Evolutionary conservation across 2,113 vertebrate species (phyloP).

Genomic region (Daboia siamensis): DNA sequence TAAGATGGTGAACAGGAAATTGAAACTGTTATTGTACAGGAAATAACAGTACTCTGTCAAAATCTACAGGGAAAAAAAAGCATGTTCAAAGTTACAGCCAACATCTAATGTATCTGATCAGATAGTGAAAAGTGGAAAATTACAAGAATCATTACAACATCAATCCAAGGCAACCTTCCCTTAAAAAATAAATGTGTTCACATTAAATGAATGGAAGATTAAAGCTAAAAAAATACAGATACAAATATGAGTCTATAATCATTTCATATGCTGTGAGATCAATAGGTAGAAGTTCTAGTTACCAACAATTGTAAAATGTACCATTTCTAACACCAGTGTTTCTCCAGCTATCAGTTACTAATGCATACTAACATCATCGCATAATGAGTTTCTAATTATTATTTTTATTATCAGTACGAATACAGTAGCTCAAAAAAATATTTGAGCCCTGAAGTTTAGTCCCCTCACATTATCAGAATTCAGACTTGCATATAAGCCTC

Average conservation of each 20-base stretch:
- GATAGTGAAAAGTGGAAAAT: conserved; percentile 62
- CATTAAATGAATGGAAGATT: conserved; percentile 32
- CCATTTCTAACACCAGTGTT: background rate
- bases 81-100: conserved; percentile 81
- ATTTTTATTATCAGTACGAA: background rate
- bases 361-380: background rate
- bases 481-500: background rate
- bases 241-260: conserved; percentile 33
- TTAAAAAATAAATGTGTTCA: conserved; percentile 39
- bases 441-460: background rate
- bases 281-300: conserved; percentile 31
- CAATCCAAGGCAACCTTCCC: conserved; percentile 50
- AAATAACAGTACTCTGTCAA: conserved; percentile 98
- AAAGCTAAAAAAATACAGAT: conserved; percentile 44
- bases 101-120: conserved; percentile 80
- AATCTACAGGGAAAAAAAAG: conserved; percentile 83
- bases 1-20: conserved; percentile 92
- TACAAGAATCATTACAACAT: conserved; percentile 57
- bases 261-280: conserved; percentile 38
- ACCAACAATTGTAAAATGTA: background rate
- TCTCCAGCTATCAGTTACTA: background rate
- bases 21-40: conserved; percentile 97
- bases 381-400: background rate
- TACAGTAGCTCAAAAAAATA: background rate
- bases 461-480: background rate